Evolutionary conservation across 2,888 invertebrate species (phyloP).

Genomic region (Mystacides longicornis): DNA sequence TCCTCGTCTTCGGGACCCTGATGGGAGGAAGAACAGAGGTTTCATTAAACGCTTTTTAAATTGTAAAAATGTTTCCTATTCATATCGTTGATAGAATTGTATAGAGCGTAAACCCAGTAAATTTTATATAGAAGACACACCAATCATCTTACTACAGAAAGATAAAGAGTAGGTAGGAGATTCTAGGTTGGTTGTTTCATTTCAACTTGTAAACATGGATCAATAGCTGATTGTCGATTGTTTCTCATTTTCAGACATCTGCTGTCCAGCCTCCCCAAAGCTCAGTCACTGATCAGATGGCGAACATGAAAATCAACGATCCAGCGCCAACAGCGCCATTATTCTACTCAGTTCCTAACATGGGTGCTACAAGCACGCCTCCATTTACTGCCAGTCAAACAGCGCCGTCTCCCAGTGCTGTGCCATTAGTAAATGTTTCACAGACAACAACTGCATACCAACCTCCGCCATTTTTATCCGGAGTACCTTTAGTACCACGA

Average conservation of each 20-base stretch:
- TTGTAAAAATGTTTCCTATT: too few species aligned
- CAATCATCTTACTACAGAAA: too few species aligned
- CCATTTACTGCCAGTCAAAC: background rate
- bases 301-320: constrained; percentile 12
- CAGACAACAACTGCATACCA: constrained; percentile 25
- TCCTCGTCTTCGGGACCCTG: too few species aligned
- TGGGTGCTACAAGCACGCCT: background rate
- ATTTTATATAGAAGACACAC: too few species aligned
- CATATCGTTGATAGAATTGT: too few species aligned
- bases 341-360: constrained; percentile 11
- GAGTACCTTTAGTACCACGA: constrained; percentile 42
- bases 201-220: too few species aligned
- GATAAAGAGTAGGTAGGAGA: too few species aligned
- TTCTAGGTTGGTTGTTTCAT: too few species aligned
- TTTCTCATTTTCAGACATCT: constrained; percentile 17
- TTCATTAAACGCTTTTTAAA: too few species aligned
- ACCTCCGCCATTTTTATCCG: constrained; percentile 44
- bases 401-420: constrained; percentile 28
- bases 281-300: constrained; percentile 12
- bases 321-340: constrained; percentile 8
- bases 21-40: too few species aligned
- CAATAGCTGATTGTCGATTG: too few species aligned
- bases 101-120: too few species aligned
- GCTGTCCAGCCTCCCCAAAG: constrained; percentile 11
- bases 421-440: constrained; percentile 35